These are phyloP conservation scores for Archocentrus centrarchus DNA, from an alignment of 2,113 vertebrate genomes.

Conservation along the genomic window DNA sequence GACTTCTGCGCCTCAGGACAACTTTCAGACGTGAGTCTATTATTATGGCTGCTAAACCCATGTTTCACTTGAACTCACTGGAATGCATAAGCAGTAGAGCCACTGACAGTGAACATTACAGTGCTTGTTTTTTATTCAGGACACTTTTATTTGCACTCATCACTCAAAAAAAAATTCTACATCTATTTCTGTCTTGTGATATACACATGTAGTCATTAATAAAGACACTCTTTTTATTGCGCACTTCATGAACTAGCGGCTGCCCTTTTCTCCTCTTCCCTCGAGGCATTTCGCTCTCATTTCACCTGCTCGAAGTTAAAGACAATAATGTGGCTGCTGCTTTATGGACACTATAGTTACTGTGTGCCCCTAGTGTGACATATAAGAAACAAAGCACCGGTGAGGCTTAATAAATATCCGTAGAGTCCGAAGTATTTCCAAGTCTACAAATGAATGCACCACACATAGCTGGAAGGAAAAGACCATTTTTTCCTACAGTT, in stretches of 20 bases:
- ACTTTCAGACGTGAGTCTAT: not conserved
- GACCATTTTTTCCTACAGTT: not conserved
- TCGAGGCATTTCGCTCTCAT: conserved; percentile 2
- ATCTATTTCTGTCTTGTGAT: conserved; percentile 28
- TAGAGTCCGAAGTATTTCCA: not conserved
- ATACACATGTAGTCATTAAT: conserved; percentile 7
- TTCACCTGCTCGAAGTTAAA: not conserved
- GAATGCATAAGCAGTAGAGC: not conserved
- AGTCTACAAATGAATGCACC: conserved; percentile 4
- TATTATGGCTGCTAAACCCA: conserved; percentile 19
- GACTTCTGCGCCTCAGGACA: conserved; percentile 6
- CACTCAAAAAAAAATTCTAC: not conserved
- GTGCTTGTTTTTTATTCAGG: not conserved
- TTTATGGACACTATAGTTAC: conserved; percentile 15
- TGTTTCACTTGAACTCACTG: conserved; percentile 11
- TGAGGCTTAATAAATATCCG: not conserved
- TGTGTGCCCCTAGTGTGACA: conserved; percentile 2
- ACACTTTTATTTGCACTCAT: conserved; percentile 25
- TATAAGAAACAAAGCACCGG: not conserved
- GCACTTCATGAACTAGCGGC: not conserved
- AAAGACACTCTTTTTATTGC: conserved; percentile 36
- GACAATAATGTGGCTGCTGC: conserved; percentile 13
- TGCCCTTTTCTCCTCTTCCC: conserved; percentile 28
- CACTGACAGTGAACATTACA: conserved; percentile 9
- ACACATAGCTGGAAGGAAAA: not conserved